Base-by-base conservation (phyloP, 2,888 invertebrate genomes). In the Ophioninae sp. region DNA sequence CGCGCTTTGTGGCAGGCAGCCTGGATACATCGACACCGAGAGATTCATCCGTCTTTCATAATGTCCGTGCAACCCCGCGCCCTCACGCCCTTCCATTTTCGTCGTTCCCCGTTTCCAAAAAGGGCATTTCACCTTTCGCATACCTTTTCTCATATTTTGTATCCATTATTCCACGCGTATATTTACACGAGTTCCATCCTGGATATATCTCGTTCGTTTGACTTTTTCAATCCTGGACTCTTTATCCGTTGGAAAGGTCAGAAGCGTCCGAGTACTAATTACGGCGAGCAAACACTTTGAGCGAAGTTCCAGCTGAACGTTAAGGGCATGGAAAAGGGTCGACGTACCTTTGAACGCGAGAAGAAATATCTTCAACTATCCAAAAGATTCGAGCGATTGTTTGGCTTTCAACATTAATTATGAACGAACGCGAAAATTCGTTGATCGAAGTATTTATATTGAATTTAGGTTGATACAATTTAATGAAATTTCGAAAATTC, bases 11-110 rank as follows among this genome's bases (percentile, higher is more conserved):
- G 30, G 3, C 30, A 30, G 30, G 3, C 30, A 30, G 2, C 30
- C 30, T 30, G 30, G 10, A 39, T 23, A 44, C 39, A 75, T 75
- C 67, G 39, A 76, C 57, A 23, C 68, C 44, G 44, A 68, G 20
- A 68, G 75, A 21, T 57, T 79, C 83, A 67, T 39, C 75, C 82
- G 50, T 61, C 70, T 50, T 50, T 72, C 62, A 65, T 44, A 83
- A 80, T 80, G 76, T 83, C 77, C 79, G 77, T 76, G 76, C 77
- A 77, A 67, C 76, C 73, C 76, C 80, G 77, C 77, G 83, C 83
- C 83, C 77, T 41, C 76, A 23, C 73, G 50, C 72, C 62, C 23
- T 57, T 76, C 39, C 50, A 37, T 57, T 56, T 37, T 30, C 57
- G 10, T 44, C 17, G 59, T 10, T 23, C 70, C 37, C 13, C 50